phyloP scores from a whole-genome alignment of 1,140 invertebrate genomes.

The Eulimnadia texana region DNA sequence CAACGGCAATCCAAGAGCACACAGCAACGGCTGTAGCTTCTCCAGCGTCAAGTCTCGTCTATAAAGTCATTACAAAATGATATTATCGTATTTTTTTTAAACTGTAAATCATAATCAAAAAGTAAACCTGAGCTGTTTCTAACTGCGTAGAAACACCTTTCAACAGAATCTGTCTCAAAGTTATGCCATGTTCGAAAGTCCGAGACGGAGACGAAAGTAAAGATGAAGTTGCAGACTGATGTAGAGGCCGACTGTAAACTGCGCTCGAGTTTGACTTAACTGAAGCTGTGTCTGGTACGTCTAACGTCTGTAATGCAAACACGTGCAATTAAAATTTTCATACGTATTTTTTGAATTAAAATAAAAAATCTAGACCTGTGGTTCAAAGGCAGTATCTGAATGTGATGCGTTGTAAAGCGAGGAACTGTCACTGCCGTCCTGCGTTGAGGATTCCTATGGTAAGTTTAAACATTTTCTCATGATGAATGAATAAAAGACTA shows the following conservation, averaged over 20 bases:
- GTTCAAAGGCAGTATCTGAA: no score
- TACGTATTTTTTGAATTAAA: no score
- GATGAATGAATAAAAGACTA: no score
- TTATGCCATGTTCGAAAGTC: constrained; percentile 22
- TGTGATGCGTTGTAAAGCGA: no score
- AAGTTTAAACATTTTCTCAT: no score
- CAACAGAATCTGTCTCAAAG: constrained; percentile 62
- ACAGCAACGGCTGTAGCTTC: constrained; percentile 64
- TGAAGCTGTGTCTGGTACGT: background rate
- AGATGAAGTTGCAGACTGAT: background rate
- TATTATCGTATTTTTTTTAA: background rate
- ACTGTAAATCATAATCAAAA: constrained; percentile 2
- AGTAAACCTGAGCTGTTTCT: constrained; percentile 49
- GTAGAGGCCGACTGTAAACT: background rate
- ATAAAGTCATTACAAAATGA: constrained; percentile 22
- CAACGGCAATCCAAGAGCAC: constrained; percentile 64
- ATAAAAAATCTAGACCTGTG: no score
- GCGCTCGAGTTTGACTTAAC: background rate
- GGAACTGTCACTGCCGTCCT: no score
- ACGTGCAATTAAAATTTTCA: no score
- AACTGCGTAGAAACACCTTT: constrained; percentile 75
- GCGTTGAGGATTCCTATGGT: no score
- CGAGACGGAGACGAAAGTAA: background rate
- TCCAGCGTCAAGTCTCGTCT: constrained; percentile 79
- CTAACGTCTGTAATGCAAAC: background rate